Conservation (phyloP, 2,888 invertebrate genomes). For the Zaprionus bogoriensis region DNA sequence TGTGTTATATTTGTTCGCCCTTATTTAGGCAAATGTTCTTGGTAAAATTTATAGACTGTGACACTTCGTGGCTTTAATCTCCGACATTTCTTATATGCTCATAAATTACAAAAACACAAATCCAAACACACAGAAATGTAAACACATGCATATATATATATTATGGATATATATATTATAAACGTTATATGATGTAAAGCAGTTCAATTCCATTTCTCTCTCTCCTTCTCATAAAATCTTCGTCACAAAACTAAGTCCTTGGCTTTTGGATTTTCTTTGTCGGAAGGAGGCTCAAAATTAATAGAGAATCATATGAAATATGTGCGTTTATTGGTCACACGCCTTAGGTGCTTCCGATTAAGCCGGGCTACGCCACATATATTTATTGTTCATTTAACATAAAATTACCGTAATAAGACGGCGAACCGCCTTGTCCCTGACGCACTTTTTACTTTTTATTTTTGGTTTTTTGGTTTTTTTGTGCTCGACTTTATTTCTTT, state of each 20-base stretch:
- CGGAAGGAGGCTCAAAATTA: slow-evolving; percentile 45
- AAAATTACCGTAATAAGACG: slow-evolving; percentile 34
- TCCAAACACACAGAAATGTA: not conserved
- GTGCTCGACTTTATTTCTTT: not conserved
- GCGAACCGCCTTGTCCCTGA: not conserved
- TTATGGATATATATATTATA: not conserved
- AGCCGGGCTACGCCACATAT: not conserved
- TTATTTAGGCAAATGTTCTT: too few relatives aligned
- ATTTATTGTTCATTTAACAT: slow-evolving; percentile 15
- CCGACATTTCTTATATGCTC: not conserved
- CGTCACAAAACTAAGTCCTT: not conserved
- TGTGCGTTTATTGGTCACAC: slow-evolving; percentile 25
- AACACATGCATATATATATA: not conserved
- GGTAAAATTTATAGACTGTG: not conserved
- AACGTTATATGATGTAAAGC: not conserved
- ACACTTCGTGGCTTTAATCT: not conserved
- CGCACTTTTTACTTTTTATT: not conserved
- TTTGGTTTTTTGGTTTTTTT: not conserved
- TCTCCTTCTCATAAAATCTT: not conserved
- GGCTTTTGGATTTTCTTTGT: not conserved
- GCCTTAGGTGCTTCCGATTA: not conserved
- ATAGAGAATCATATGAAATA: slow-evolving; percentile 60
- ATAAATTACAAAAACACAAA: not conserved
- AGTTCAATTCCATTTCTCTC: not conserved
- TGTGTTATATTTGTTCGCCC: too few relatives aligned